Conservation (phyloP, 2,888 invertebrate genomes). For the Morpho helenor region DNA sequence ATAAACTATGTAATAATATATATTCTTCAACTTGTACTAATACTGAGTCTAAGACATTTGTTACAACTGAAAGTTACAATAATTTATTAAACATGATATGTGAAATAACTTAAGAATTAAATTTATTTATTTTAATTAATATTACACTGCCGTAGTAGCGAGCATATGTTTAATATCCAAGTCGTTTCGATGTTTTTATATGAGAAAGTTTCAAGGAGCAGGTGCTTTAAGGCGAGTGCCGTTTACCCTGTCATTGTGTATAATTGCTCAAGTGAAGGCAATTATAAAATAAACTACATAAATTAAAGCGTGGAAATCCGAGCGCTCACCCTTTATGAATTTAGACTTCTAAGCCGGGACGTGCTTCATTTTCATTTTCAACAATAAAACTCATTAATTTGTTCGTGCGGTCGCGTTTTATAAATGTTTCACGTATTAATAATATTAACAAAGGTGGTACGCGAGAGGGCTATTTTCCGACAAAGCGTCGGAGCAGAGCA, state of each 20-base stretch:
- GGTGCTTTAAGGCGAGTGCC: slow-evolving; percentile 48
- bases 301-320: slow-evolving; percentile 59
- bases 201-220: slow-evolving; percentile 47
- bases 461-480: slow-evolving; percentile 70
- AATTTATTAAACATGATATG: no score
- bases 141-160: no score
- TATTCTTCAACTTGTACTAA: no score
- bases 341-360: slow-evolving; percentile 53
- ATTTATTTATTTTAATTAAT: no score
- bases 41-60: no score
- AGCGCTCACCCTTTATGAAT: slow-evolving; percentile 41
- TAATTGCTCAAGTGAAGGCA: slow-evolving; percentile 38
- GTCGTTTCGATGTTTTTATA: slow-evolving; percentile 45
- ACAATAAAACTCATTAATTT: slow-evolving; percentile 78
- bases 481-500: slow-evolving; percentile 68
- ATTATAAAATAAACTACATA: slow-evolving; percentile 59
- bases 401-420: slow-evolving; percentile 69
- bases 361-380: slow-evolving; percentile 61
- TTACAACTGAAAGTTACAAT: no score
- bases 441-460: slow-evolving; percentile 73
- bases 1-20: no score
- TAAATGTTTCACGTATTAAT: slow-evolving; percentile 79
- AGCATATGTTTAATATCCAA: slow-evolving; percentile 21
- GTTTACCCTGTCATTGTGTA: slow-evolving; percentile 37
- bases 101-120: no score